Base-by-base conservation (phyloP, 1,140 invertebrate genomes). In the Protaetia brevitarsis region DNA sequence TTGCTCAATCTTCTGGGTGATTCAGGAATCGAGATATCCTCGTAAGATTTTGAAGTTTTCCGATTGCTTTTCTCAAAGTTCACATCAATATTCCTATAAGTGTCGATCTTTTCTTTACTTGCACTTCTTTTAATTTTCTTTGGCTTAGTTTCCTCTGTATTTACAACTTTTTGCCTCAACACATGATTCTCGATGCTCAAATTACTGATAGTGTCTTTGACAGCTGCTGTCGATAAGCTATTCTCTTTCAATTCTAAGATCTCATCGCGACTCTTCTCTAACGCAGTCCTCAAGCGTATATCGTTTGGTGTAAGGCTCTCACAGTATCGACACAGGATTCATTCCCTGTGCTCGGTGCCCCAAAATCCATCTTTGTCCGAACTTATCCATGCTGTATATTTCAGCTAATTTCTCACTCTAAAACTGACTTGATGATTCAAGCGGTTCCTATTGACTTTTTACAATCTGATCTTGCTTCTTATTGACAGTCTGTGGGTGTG, bases 241-340 rank as follows among this genome's bases (percentile, higher is more conserved):
- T 70, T 84, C 83, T n/a, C n/a, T n/a, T n/a, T n/a, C n/a, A n/a
- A n/a, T n/a, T n/a, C 81, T 66, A 86, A 85, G 10, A 91, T 79
- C 82, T 90, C 85, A 76, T 83, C 81, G 76, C 88, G 77, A 30
- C 89, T 90, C 26, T 86, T 80, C 75, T 90, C 88, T 65, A 92
- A 76, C 68, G 89, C 89, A 67, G 85, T 83, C 69, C 89, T 81
- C 41, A 91, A 75, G 10, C 88, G 88, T 65, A 91, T 86, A 92
- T 87, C 67, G 89, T 91, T 78, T 90, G 83, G 75, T 91, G 89
- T 57, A 92, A 79, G 28, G 88, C 86, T 80, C 88, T 86, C 73
- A 92, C 87, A 75, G 89, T 89, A 73, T 91, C 87, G 77, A 92
- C 78, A 71, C 80, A 74, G 56, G 72, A 68, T 64, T 68, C 72